Conservation (phyloP, 2,113 vertebrate genomes). For the Okapia johnstoni region DNA sequence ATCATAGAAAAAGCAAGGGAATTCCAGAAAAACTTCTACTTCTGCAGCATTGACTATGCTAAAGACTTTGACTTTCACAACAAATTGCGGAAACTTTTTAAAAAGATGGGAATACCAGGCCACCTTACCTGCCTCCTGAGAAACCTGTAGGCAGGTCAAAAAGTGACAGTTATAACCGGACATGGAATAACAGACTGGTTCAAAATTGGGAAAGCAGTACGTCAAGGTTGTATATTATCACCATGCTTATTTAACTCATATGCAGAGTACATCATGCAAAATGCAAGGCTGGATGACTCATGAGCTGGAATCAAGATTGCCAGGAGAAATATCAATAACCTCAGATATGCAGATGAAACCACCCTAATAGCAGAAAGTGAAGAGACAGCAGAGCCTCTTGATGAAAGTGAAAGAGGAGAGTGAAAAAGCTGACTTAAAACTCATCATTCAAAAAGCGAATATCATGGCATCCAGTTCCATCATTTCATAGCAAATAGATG, state of each 20-base stretch:
- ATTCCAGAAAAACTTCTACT: neutral
- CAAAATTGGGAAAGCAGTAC: neutral
- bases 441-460: neutral
- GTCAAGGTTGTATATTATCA: neutral
- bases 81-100: neutral
- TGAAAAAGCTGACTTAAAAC: neutral
- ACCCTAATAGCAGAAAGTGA: neutral
- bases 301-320: neutral
- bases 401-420: neutral
- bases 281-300: neutral
- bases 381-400: neutral
- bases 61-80: neutral
- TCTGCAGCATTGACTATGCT: neutral
- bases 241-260: neutral
- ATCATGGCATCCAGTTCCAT: neutral
- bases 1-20: neutral
- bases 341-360: neutral
- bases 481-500: neutral
- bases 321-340: neutral
- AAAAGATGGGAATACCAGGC: neutral
- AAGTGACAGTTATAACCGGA: neutral
- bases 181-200: neutral
- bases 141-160: neutral
- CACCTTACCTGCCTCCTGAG: neutral
- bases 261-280: neutral